Conservation (phyloP, 2,797 vertebrate species). For the Cercopithecus neglectus region DNA sequence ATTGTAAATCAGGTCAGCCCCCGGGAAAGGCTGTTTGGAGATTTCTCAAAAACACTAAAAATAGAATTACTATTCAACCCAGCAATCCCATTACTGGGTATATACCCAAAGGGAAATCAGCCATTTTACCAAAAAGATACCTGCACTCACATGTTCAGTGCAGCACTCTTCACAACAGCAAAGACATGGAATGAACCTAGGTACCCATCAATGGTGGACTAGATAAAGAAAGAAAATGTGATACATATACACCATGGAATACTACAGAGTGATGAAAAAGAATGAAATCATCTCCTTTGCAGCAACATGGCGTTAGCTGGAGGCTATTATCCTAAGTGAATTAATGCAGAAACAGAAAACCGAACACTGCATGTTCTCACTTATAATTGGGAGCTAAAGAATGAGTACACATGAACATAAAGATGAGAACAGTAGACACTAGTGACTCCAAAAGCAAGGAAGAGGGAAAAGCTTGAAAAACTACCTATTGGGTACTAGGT, state of each 20-base stretch:
- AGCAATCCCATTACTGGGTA: background rate
- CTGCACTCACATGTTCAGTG: background rate
- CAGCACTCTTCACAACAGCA: background rate
- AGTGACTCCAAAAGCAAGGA: background rate
- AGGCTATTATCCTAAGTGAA: background rate
- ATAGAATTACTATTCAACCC: background rate
- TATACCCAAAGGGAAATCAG: background rate
- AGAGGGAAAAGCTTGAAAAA: background rate
- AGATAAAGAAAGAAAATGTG: background rate
- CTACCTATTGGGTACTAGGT: background rate
- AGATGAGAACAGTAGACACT: background rate
- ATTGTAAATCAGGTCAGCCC: background rate
- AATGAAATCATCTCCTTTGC: background rate
- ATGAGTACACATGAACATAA: background rate
- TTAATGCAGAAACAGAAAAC: background rate
- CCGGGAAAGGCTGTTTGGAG: background rate
- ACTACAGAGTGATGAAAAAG: background rate
- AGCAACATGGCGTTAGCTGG: background rate
- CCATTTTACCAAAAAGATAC: background rate
- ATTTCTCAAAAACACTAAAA: background rate
- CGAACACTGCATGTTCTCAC: background rate
- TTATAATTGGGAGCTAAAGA: background rate
- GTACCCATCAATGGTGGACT: no score
- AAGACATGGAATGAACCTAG: background rate
- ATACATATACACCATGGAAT: background rate